Base-by-base conservation (phyloP, 2,888 invertebrate genomes). In the Hyposoter didymator region DNA sequence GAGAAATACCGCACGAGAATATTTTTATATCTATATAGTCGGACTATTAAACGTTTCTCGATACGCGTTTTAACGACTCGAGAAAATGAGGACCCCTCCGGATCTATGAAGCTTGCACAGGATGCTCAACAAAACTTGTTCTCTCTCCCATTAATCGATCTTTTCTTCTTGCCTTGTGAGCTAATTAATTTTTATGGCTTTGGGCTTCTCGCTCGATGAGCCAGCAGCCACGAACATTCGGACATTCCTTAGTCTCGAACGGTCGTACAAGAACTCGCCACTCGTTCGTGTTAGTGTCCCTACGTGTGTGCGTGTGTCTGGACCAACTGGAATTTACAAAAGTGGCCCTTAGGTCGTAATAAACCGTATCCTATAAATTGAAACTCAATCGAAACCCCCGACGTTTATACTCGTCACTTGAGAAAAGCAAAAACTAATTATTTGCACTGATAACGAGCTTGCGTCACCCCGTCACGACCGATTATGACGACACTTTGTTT, bases 161-260 rank as follows among this genome's bases (percentile, higher is more conserved):
- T n/a, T 35, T 43, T 2, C 39, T 55, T 72, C 47, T 28, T 19
- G 66, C 17, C 14, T 78, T 72, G 35, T 78, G 87, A 87, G 88
- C 90, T 91, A 91, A 91, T 91, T 91, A 91, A 91, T 91, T 91
- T 91, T 91, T 91, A 91, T 91, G 89, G 90, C 88, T 89, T 87
- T 78, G 82, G 39, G 39, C 66, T 43, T 22, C 66, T 59, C 39
- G 55, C 59, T 32, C 19, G 47, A 64, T 64, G 72, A 45, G 39
- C n/a, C 39, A 5, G 35, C 35, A 35, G 35, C 35, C 35, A 47
- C 72, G 35, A 64, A 22, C 59, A 22, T 79, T 75, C 66, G 82
- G 75, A 55, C 82, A 88, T 90, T 90, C 89, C 87, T 88, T 79
- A 69, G 74, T 45, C 70, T 22, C 62, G 70, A 74, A 73, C 52